Base-by-base conservation (phyloP, 2,888 invertebrate genomes). In the Agonopterix alstromeriana region DNA sequence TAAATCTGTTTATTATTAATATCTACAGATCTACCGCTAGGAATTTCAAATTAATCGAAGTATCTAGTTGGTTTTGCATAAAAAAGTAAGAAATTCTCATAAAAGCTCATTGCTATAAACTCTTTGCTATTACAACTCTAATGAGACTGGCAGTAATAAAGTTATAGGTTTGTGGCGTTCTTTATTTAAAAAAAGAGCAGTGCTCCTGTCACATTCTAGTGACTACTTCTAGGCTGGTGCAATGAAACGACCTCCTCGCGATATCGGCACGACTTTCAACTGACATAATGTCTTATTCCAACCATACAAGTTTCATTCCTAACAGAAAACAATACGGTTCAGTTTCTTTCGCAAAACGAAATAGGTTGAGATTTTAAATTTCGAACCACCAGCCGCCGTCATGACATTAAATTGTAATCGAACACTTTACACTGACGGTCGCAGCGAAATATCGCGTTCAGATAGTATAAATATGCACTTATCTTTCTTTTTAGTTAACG, bases 401-500 rank as follows among this genome's bases (percentile, higher is more conserved):
- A 73, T 75, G 79, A 82, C 85, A 79, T 87, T 88, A 87, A 88
- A 88, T 88, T 85, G 88, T 85, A 87, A 87, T 88, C 86, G 87
- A 86, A 85, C 84, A 84, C 85, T 80, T 82, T 82, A 82, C 82
- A 77, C 65, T 81, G 87, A 83, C 79, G 78, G 74, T 82, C 73
- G 76, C 77, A 60, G 75, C 77, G 78, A 86, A 84, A 83, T 86
- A 85, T 83, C 82, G 83, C 75, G 68, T 68, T 73, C 73, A 76
- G 78, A 77, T 79, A 73, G 84, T 81, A 86, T 88, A 88, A 87
- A 88, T 87, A 87, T 85, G 83, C 79, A 80, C 79, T 85, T 87
- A 86, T 86, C 86, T 84, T 83, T 85, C 83, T 85, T 86, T 86
- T 86, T 85, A 84, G 83, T 80, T 82, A 80, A 82, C 81, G 80